A percentile compares a stretch with the other conserved stretches of the same genome.
Evolutionary conservation across 2,888 invertebrate genomes (phyloP).

Genomic region (Portevinia maculata): DNA sequence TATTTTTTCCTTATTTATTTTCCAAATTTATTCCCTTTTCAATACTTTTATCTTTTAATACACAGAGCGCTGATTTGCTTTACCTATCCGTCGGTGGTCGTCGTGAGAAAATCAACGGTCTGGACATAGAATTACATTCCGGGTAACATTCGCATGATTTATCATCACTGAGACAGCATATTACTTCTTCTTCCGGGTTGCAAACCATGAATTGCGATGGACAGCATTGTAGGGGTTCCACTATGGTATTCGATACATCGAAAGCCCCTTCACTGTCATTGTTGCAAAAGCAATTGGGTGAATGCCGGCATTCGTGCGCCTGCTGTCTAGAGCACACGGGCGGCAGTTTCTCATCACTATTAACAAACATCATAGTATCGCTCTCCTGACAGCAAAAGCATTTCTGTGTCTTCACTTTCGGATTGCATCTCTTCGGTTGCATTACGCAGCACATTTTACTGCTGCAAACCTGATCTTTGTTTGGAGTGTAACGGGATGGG

Average conservation of each 20-base stretch:
- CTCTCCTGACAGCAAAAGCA: constrained; percentile 24
- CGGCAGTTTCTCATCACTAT: constrained; percentile 13
- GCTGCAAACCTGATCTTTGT: not conserved
- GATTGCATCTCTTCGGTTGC: not conserved
- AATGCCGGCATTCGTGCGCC: not conserved
- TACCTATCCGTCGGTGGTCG: too few species aligned
- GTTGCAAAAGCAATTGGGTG: constrained; percentile 7
- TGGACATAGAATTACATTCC: not conserved
- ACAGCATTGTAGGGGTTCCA: not conserved
- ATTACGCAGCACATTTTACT: constrained; percentile 3
- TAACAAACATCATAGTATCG: not conserved
- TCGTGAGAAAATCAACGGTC: not conserved
- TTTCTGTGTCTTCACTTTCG: not conserved
- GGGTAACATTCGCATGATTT: constrained; percentile 8
- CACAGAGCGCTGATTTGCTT: too few species aligned
- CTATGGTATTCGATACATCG: not conserved
- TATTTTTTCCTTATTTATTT: too few species aligned
- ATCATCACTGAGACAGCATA: constrained; percentile 7
- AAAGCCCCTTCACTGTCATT: not conserved
- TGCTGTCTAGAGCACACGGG: not conserved
- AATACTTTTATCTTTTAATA: too few species aligned
- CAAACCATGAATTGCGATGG: not conserved
- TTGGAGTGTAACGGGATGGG: not conserved
- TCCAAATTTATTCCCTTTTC: too few species aligned
- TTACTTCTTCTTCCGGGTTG: constrained; percentile 10